Evolutionary conservation across 2,888 invertebrate species (phyloP), one percentile per base, ranked within the genome.

Genomic region (Callyntrura sp.): DNA sequence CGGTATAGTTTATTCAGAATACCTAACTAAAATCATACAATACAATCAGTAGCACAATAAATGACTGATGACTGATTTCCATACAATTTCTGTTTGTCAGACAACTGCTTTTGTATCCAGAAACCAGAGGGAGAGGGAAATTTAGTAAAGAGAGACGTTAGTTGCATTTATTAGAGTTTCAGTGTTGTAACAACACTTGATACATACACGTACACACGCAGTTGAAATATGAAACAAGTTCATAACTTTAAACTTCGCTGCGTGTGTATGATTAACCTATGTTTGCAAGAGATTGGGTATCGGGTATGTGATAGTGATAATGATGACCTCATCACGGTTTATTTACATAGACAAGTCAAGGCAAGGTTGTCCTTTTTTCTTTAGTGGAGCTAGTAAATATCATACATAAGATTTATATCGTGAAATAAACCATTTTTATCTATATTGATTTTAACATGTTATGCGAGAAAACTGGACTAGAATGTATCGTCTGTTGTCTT

Each of bases 301-400:
- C n/a, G n/a, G n/a, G n/a, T n/a, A n/a, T n/a, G n/a, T n/a, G n/a
- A 73, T 48, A n/a, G 2, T 12, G 73, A 45, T 73, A 73, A 73
- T 0, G 45, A 73, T 57, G 57, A 79, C 79, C 79, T 79, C 79
- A 35, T 79, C 79, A 35, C 79, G 17, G 12, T 20, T 65, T 86
- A 65, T 78, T 86, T 86, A 65, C 85, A 60, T 78, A 86, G 62
- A 51, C 73, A 85, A 85, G 76, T 78, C 78, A 78, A 65, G 62
- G 85, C 78, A 76, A 85, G 45, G 62, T 85, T 57, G 48, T 28
- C 51, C 35, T 73, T 17, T 83, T n/a, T 60, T 60, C 55, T 60
- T 60, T 60, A 60, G 20, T 60, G 60, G 60, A 20, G 4, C 17
- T 60, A n/a, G n/a, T n/a, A n/a, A n/a, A n/a, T n/a, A n/a, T n/a